Percentiles rank a stretch among this genome's conserved stretches.
phyloP scores from a whole-genome alignment of 2,888 invertebrate genomes.

The Epinotia brunnichana region DNA sequence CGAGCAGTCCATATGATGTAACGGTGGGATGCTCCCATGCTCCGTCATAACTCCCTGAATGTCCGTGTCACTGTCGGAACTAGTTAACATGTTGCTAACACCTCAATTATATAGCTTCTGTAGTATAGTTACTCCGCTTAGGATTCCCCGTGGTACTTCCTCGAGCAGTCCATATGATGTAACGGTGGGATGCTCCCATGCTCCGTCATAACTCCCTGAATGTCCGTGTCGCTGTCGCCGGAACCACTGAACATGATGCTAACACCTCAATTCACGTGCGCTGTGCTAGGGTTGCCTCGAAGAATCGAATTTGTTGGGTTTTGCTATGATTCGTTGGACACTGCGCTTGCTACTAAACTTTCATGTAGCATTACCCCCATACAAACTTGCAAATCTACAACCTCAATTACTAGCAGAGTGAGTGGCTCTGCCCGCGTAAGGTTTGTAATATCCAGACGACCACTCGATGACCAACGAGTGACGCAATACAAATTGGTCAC shows the following conservation, averaged over 20 bases:
- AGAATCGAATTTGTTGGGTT: constrained; percentile 15
- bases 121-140: background rate
- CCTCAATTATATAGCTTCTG: constrained; percentile 28
- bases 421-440: too few species aligned
- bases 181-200: constrained; percentile 48
- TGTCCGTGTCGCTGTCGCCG: constrained; percentile 59
- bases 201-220: constrained; percentile 64
- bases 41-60: constrained; percentile 64
- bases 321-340: background rate
- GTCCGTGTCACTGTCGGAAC: constrained; percentile 58
- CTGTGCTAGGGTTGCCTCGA: constrained; percentile 34
- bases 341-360: too few species aligned
- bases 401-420: too few species aligned
- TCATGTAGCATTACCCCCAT: too few species aligned
- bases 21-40: constrained; percentile 48
- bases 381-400: too few species aligned
- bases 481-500: too few species aligned
- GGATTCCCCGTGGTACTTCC: constrained; percentile 28
- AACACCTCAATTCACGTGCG: constrained; percentile 46
- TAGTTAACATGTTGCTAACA: constrained; percentile 48
- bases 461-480: too few species aligned
- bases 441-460: too few species aligned
- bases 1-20: constrained; percentile 2
- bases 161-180: constrained; percentile 28
- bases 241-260: constrained; percentile 50